These are phyloP conservation scores for Drosophila mimetica DNA, from an alignment of 2,888 invertebrate genomes.

Conservation along the genomic window DNA sequence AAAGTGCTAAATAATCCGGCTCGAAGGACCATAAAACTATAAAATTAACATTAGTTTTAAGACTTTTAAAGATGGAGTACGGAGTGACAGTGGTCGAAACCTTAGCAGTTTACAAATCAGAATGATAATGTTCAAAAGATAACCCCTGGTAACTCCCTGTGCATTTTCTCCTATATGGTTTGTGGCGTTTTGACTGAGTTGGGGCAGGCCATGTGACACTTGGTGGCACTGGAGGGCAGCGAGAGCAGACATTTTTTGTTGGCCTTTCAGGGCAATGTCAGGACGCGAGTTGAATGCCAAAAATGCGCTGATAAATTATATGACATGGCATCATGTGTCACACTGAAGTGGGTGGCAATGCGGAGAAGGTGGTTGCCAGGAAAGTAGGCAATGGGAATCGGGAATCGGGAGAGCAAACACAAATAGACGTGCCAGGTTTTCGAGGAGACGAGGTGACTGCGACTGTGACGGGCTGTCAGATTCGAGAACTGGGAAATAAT, in stretches of 20 bases:
- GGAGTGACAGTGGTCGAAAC: too few species aligned
- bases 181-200: neutral
- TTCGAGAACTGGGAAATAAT: slow-evolving; percentile 43
- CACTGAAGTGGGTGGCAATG: slow-evolving; percentile 16
- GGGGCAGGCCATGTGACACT: slow-evolving; percentile 23
- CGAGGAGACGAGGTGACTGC: slow-evolving; percentile 5
- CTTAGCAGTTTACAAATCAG: too few species aligned
- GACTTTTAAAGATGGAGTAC: neutral
- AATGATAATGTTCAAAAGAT: neutral
- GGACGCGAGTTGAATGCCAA: slow-evolving; percentile 63
- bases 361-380: neutral
- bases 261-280: slow-evolving; percentile 53
- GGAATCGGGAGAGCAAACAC: slow-evolving; percentile 26
- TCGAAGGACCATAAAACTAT: neutral
- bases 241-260: slow-evolving; percentile 32
- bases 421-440: slow-evolving; percentile 41
- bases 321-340: slow-evolving; percentile 53
- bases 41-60: too few species aligned
- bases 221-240: slow-evolving; percentile 16
- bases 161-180: neutral
- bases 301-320: slow-evolving; percentile 64
- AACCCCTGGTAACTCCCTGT: neutral
- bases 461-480: slow-evolving; percentile 16
- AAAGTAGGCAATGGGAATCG: slow-evolving; percentile 13
- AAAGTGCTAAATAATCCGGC: neutral